Evolutionary conservation across 2,888 invertebrate species (phyloP).

Genomic region (Polia nebulosa): DNA sequence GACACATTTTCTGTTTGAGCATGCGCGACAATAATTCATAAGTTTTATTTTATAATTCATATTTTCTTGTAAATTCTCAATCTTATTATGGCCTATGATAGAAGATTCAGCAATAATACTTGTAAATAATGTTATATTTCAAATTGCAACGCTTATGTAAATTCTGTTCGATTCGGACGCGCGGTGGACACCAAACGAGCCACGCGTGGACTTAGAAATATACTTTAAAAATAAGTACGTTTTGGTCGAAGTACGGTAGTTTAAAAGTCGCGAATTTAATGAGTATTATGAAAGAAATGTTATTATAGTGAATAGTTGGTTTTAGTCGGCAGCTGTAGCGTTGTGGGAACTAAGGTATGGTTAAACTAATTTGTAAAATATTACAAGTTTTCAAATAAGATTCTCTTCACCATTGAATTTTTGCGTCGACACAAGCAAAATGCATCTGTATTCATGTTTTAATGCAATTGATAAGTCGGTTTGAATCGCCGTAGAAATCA

Average conservation of each 20-base stretch:
- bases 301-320: slow-evolving; percentile 59
- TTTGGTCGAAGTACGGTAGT: slow-evolving; percentile 42
- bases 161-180: slow-evolving; percentile 59
- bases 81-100: slow-evolving; percentile 74
- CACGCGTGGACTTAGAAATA: slow-evolving; percentile 61
- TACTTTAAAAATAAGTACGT: slow-evolving; percentile 30
- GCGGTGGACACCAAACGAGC: slow-evolving; percentile 52
- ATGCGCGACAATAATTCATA: slow-evolving; percentile 48
- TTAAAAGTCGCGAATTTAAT: slow-evolving; percentile 62
- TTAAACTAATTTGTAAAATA: slow-evolving; percentile 51
- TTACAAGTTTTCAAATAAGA: slow-evolving; percentile 35
- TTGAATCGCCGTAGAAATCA: slow-evolving; percentile 4
- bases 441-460: slow-evolving; percentile 28
- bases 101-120: slow-evolving; percentile 73
- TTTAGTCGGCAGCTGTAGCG: slow-evolving; percentile 63
- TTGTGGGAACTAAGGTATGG: slow-evolving; percentile 49
- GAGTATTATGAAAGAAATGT: slow-evolving; percentile 64
- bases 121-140: slow-evolving; percentile 75
- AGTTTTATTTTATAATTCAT: slow-evolving; percentile 57
- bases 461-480: slow-evolving; percentile 25
- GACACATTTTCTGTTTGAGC: slow-evolving; percentile 27
- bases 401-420: slow-evolving; percentile 39
- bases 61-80: slow-evolving; percentile 59
- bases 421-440: slow-evolving; percentile 27
- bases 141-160: slow-evolving; percentile 63